Percentiles rank a stretch among this genome's conserved stretches.
Evolutionary conservation across 2,888 invertebrate genomes (phyloP).

Genomic region (Drosophila histrio): DNA sequence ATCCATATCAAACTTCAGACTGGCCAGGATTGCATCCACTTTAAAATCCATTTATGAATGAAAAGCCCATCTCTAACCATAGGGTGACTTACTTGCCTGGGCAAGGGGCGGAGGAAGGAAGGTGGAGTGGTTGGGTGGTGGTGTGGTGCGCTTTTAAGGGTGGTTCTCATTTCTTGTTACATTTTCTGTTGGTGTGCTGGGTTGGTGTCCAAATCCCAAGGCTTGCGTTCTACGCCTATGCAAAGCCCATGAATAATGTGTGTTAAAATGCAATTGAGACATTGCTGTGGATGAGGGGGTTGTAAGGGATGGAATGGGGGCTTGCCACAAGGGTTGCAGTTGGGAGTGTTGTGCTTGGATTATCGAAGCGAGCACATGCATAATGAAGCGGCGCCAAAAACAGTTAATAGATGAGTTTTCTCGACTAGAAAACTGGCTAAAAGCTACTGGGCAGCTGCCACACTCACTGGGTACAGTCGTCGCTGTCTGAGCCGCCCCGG

Average conservation of each 20-base stretch:
- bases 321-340: slow-evolving; percentile 30
- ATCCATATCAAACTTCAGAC: slow-evolving; percentile 39
- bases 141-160: slow-evolving; percentile 26
- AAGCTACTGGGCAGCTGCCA: slow-evolving; percentile 21
- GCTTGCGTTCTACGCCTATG: slow-evolving; percentile 39
- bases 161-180: slow-evolving; percentile 23
- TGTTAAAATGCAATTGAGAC: slow-evolving; percentile 65
- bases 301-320: no score
- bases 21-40: slow-evolving; percentile 66
- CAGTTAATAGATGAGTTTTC: slow-evolving; percentile 44
- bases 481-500: slow-evolving; percentile 25
- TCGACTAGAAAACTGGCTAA: slow-evolving; percentile 18
- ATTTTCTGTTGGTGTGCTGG: not conserved
- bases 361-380: slow-evolving; percentile 27
- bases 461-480: slow-evolving; percentile 43
- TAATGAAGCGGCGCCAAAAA: slow-evolving; percentile 47
- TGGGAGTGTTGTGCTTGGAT: not conserved
- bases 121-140: not conserved
- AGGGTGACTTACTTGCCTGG: slow-evolving; percentile 28
- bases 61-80: slow-evolving; percentile 27
- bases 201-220: slow-evolving; percentile 40
- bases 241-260: slow-evolving; percentile 69
- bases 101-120: not conserved
- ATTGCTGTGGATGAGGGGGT: not conserved
- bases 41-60: slow-evolving; percentile 75